These are phyloP conservation scores for Rhopalosiphum maidis DNA, from an alignment of 1,140 invertebrate species.

Conservation along the genomic window DNA sequence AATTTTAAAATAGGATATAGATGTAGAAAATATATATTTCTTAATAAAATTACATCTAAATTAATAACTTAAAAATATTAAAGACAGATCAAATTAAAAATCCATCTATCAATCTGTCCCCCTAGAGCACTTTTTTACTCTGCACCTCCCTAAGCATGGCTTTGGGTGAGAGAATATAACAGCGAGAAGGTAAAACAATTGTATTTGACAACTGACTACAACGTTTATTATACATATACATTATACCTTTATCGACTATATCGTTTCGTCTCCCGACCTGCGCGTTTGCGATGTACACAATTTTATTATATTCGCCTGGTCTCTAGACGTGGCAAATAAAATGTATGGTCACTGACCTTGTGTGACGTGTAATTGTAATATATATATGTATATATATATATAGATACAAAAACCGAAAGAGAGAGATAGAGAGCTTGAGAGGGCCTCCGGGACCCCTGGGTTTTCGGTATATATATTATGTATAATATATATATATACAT, in stretches of 20 bases:
- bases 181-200: not conserved
- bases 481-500: not conserved
- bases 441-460: constrained; percentile 12
- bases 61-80: too few species aligned
- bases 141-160: too few species aligned
- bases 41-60: too few species aligned
- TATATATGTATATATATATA: not conserved
- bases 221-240: not conserved
- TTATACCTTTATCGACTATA: not conserved
- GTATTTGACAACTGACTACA: not conserved
- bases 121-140: too few species aligned
- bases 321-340: constrained; percentile 1
- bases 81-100: not conserved
- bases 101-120: not conserved
- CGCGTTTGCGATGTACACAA: not conserved
- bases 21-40: too few species aligned
- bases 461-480: constrained; percentile 1
- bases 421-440: not conserved
- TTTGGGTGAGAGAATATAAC: not conserved
- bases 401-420: not conserved
- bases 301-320: constrained; percentile 4
- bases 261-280: not conserved
- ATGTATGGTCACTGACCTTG: constrained; percentile 55
- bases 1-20: too few species aligned
- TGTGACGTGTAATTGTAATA: not conserved